These are phyloP conservation scores for Criorhina ranunculi DNA, from an alignment of 2,888 invertebrate genomes.

Conservation along the genomic window DNA sequence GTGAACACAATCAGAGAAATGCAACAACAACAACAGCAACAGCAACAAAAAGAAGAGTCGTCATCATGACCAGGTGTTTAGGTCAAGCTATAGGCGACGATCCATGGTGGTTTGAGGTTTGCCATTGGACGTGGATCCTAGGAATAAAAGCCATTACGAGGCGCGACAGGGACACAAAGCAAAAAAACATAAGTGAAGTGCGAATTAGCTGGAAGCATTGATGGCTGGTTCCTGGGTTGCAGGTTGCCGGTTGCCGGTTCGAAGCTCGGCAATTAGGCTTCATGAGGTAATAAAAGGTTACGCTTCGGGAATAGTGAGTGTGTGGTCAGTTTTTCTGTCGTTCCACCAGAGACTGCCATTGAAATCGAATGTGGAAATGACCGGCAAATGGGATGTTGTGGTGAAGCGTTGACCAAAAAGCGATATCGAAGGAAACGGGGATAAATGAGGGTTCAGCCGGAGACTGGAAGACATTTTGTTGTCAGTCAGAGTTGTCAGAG, in stretches of 20 bases:
- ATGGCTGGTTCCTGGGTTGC: too few species aligned
- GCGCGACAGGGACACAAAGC: constrained; percentile 11
- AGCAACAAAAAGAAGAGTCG: background rate
- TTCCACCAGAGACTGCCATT: background rate
- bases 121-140: constrained; percentile 46
- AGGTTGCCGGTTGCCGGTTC: constrained; percentile 18
- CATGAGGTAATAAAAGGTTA: constrained; percentile 57
- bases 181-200: constrained; percentile 25
- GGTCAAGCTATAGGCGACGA: constrained; percentile 16
- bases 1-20: constrained; percentile 39
- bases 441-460: too few species aligned
- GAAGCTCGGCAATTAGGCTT: constrained; percentile 42
- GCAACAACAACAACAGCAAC: constrained; percentile 11
- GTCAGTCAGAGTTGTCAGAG: too few species aligned
- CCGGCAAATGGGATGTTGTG: background rate
- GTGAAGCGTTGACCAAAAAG: background rate
- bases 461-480: too few species aligned
- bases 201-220: constrained; percentile 13
- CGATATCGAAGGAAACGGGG: too few species aligned
- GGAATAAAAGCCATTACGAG: constrained; percentile 28
- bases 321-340: constrained; percentile 31
- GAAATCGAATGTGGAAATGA: background rate
- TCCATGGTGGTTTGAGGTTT: background rate
- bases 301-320: constrained; percentile 1
- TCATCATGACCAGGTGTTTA: constrained; percentile 56